Base-by-base conservation (phyloP, 2,888 invertebrate species). In the Stegana nigrithorax region DNA sequence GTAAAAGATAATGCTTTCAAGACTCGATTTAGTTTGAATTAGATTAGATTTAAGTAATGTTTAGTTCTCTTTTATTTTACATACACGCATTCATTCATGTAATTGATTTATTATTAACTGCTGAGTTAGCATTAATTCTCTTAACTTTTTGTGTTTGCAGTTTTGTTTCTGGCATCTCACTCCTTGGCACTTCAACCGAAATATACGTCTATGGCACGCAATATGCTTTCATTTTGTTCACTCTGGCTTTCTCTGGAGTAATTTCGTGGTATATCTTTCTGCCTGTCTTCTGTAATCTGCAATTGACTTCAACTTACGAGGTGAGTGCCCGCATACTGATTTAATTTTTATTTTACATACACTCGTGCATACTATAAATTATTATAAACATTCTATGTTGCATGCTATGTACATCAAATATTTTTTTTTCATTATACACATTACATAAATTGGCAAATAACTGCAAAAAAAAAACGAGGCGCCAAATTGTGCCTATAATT, bases 171-270 rank as follows among this genome's bases (percentile, higher is more conserved):
- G 92, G 92, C 2, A 93, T 93, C 69, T 91, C 92, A 0, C 84
- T 93, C 39, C 85, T 93, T 71, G 93, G 93, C 0, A 92, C 90
- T 4, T 92, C 93, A 0, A 93, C 93, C 1, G 93, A 93, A 81
- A 87, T 93, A 53, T 93, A 93, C 75, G 87, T 93, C 7, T 92
- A 92, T 73, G 94, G 95, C 1, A 91, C 91, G 5, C 89, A 91
- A 63, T 94, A 92, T 80, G 84, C 89, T 7, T 92, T 89, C 79
- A 88, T 90, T n/a, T 70, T 84, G 10, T 59, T 83, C 23, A 81
- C 83, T 0, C 64, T 84, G 67, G 71, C 73, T 26, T 65, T 84
- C 17, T 84, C 89, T 1, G 84, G 88, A 19, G 89, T 90, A 1
- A 87, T 90, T 14, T 72, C 90, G 2, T 89, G 89, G 62, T 86